phyloP scores from a whole-genome alignment of 1,140 invertebrate genomes.

The Lordiphosa mommai region DNA sequence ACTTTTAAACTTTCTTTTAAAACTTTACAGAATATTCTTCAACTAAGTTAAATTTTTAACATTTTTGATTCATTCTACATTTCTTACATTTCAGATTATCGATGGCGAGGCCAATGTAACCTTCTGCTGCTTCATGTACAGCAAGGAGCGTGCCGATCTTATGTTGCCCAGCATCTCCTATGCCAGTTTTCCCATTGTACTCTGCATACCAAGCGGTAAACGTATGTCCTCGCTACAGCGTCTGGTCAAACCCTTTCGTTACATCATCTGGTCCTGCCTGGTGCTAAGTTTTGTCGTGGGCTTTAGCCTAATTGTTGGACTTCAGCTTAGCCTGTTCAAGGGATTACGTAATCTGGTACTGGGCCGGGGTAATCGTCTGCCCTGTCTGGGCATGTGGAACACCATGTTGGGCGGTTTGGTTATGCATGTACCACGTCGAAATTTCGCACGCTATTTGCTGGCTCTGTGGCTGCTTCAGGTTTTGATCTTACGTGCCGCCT shows the following conservation, averaged over 20 bases:
- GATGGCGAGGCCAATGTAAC: constrained; percentile 57
- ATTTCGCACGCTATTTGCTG: constrained; percentile 58
- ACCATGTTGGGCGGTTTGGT: constrained; percentile 38
- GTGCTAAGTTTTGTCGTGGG: constrained; percentile 24
- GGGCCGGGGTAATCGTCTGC: constrained; percentile 39
- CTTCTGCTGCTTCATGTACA: constrained; percentile 60
- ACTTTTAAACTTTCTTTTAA: too few relatives aligned
- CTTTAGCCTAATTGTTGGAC: constrained; percentile 26
- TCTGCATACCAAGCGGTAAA: constrained; percentile 45
- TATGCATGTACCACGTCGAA: constrained; percentile 36
- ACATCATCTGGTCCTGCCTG: constrained; percentile 58
- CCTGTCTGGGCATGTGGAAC: constrained; percentile 48
- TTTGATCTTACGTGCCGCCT: constrained; percentile 60
- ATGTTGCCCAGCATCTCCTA: constrained; percentile 58
- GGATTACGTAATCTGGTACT: constrained; percentile 37
- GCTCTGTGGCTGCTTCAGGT: constrained; percentile 53
- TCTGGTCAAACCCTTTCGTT: constrained; percentile 44
- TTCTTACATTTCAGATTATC: constrained; percentile 39
- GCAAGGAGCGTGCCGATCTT: constrained; percentile 27
- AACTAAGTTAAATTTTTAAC: too few relatives aligned
- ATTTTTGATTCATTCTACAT: too few relatives aligned
- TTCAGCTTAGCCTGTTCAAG: constrained; percentile 8
- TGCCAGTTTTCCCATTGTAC: constrained; percentile 51
- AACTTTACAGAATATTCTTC: not conserved
- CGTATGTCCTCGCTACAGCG: constrained; percentile 49